phyloP scores from a whole-genome alignment of 2,113 vertebrate genomes.

The Phyllostomus hastatus region DNA sequence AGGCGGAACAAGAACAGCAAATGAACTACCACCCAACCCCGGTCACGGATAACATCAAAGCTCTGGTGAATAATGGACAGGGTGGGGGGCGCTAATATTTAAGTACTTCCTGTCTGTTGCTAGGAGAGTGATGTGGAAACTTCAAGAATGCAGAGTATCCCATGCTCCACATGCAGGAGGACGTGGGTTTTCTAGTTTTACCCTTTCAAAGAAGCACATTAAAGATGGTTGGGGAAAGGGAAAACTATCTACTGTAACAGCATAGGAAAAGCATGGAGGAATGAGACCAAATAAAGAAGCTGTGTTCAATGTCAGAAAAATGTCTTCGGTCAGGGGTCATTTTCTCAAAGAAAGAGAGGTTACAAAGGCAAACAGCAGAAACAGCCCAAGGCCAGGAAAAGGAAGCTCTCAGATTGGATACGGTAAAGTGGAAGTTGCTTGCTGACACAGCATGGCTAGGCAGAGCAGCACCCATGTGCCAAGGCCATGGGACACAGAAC shows the following conservation, averaged over 20 bases:
- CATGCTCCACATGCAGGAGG: not conserved
- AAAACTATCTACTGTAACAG: not conserved
- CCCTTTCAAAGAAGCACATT: not conserved
- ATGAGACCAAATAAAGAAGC: not conserved
- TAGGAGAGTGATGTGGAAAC: not conserved
- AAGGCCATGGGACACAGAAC: not conserved
- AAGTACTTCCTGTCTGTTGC: not conserved
- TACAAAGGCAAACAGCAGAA: not conserved
- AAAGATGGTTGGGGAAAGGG: not conserved
- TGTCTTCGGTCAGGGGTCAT: not conserved
- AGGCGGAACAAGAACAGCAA: not conserved
- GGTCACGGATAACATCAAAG: not conserved
- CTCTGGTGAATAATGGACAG: not conserved
- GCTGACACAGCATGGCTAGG: not conserved
- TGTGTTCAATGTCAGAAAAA: not conserved
- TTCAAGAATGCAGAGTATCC: not conserved
- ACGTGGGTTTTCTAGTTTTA: not conserved
- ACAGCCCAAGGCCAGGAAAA: not conserved
- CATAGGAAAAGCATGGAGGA: not conserved
- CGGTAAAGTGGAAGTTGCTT: not conserved
- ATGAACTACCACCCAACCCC: too few relatives aligned
- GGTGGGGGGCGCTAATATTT: not conserved
- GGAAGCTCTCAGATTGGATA: not conserved
- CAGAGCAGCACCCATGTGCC: not conserved
- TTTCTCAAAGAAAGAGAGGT: slow-evolving; percentile 1